Percentiles rank a stretch among this genome's conserved stretches.
phyloP scores from a whole-genome alignment of 2,888 invertebrate genomes.

The Adineta ricciae region DNA sequence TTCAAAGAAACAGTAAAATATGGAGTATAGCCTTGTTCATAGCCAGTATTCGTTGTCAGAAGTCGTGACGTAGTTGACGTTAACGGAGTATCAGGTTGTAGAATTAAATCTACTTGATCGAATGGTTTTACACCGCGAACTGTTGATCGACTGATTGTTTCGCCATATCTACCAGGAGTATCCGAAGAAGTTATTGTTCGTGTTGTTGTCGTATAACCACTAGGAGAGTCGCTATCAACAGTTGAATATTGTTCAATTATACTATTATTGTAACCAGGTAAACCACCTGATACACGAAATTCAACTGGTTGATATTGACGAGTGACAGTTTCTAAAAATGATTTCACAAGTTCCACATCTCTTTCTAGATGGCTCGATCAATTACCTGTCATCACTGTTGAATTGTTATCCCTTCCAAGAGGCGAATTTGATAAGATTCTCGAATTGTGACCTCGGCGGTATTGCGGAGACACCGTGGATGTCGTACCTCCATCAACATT shows the following conservation, averaged over 20 bases:
- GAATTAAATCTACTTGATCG: constrained; percentile 17
- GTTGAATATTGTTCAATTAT: background rate
- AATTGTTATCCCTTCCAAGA: background rate
- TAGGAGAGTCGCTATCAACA: background rate
- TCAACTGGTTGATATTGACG: background rate
- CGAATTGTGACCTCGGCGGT: background rate
- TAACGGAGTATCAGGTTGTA: background rate
- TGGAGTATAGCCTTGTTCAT: background rate
- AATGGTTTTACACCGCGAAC: background rate
- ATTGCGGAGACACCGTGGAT: background rate
- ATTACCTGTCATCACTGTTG: background rate
- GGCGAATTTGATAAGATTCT: background rate
- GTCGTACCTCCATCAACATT: background rate
- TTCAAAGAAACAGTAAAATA: background rate
- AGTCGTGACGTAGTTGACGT: background rate
- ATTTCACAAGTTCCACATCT: no score
- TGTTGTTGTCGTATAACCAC: background rate
- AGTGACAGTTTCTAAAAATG: background rate
- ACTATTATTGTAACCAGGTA: background rate
- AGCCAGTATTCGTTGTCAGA: background rate
- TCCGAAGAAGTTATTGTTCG: background rate
- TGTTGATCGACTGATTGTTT: background rate
- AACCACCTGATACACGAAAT: background rate
- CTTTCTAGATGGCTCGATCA: background rate
- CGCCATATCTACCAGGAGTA: background rate